phyloP scores from a whole-genome alignment of 64 coral and sea anemone species.

The Porites lutea region DNA sequence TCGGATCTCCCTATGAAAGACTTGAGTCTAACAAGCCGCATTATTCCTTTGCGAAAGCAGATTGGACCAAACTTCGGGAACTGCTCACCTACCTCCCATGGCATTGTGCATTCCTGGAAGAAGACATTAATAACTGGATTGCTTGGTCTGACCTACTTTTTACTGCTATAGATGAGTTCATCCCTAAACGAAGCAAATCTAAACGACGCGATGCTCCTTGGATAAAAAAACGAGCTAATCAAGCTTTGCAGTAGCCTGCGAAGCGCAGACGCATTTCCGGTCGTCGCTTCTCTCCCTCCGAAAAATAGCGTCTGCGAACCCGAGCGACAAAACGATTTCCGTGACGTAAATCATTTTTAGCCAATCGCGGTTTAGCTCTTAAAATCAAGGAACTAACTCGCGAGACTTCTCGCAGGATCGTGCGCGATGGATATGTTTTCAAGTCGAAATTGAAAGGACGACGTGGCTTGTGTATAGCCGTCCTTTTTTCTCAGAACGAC shows the following conservation, averaged over 20 bases:
- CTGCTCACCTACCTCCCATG: neutral
- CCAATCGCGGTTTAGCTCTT: too few relatives aligned
- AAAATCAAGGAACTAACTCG: too few relatives aligned
- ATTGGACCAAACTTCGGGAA: constrained; percentile 9
- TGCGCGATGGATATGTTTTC: too few relatives aligned
- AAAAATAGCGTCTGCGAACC: too few relatives aligned
- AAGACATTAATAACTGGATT: constrained; percentile 36
- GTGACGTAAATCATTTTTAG: too few relatives aligned
- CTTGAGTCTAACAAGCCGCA: neutral
- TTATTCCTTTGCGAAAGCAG: constrained; percentile 16
- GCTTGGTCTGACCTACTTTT: constrained; percentile 21
- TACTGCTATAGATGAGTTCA: constrained; percentile 21
- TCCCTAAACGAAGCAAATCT: constrained; percentile 5
- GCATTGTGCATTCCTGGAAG: neutral
- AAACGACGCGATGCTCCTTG: constrained; percentile 15
- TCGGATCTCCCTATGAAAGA: neutral
- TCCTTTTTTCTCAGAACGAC: too few relatives aligned
- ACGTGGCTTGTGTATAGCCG: too few relatives aligned
- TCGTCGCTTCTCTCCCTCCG: too few relatives aligned
- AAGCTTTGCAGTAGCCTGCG: constrained; percentile 21
- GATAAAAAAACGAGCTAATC: constrained; percentile 33
- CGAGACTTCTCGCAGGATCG: too few relatives aligned
- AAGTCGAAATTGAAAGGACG: too few relatives aligned
- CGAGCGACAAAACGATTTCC: too few relatives aligned
- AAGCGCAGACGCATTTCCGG: too few relatives aligned